Base-by-base conservation (phyloP, 2,797 vertebrate species). In the Carapus acus region DNA sequence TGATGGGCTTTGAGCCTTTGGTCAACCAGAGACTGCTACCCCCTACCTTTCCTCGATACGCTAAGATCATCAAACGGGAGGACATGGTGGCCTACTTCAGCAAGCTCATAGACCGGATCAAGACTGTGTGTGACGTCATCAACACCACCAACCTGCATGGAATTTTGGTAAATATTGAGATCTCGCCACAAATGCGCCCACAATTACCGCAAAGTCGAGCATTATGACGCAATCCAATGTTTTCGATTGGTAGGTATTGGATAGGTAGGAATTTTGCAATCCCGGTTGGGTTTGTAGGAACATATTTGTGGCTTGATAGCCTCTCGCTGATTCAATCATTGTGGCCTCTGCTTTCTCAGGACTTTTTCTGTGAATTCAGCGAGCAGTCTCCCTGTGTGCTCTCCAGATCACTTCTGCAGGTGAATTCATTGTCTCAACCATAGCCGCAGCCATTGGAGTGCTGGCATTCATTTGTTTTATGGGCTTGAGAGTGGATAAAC, bases 301-400 rank as follows among this genome's bases (percentile, higher is more conserved):
- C n/a, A n/a, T n/a, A n/a, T n/a, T n/a, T n/a, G n/a, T n/a, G n/a
- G 24, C 5, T 27, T 9, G 12, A 22, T 16, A 31, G 1, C 17
- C 19, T 42, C 16, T n/a, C 24, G 23, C 22, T 58, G 24, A 21
- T 49, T 36, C 73, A 20, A 31, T 73, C 20, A 2, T 29, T 67
- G 11, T 43, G 4, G 56, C 21, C 74, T 15, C 54, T 23, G 2
- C 20, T 62, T 60, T 38, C 31, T 41, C 66, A 99, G 96, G 96
- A 99, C 71, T 99, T 98, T 72, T 99, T 98, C 82, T 97, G 93
- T 89, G 96, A 98, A 77, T 98, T 99, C 83, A 99, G 96, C 73
- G 96, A 98, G 70, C 96, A 98, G 42, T 99, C 95, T 23, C 96
- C 96, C 0, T 99, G 95, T 80, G 96, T 99, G 67, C 92, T 99